Base-by-base conservation (phyloP, 2,113 vertebrate species). In the Athene cunicularia region DNA sequence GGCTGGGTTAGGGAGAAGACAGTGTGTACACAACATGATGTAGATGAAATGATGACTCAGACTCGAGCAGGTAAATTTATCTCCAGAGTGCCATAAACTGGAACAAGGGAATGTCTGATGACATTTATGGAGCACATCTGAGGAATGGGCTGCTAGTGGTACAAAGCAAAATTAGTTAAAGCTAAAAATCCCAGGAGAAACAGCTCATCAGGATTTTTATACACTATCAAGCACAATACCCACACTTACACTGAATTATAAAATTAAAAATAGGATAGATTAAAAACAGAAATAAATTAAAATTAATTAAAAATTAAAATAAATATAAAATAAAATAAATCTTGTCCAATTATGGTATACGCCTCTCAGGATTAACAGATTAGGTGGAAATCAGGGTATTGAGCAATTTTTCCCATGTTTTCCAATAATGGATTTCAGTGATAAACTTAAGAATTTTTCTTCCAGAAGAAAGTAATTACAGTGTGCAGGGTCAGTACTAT, bases 41-140 rank as follows among this genome's bases (percentile, higher is more conserved):
- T 20, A 88, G 88, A 20, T 74, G 37, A 85, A 96, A 77, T 58
- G 63, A 86, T 92, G 95, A 96, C 68, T 97, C 82, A 96, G 88
- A 60, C 27, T 43, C 5, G 1, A 88, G 53, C 85, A 94, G 81
- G 90, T 93, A 95, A 74, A 92, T 90, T 93, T 95, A 72, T 88
- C 91, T 86, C 82, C 24, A 84, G 82, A 77, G 55, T 80, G 26
- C 39, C 72, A 93, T 84, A 93, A 93, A 90, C 37, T 47, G 35
- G 59, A 88, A 49, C 21, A 74, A 81, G 80, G 33, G 80, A 77
- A 86, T 59, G 72, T 74, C 80, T 88, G 72, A 88, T 93, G 86
- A 84, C 64, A 84, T 86, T 96, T 86, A 81, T 63, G 88, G 43
- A 88, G 50, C 68, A 67, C n/a, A 52, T 74, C 56, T 49, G 60